Base-by-base conservation (phyloP, 2,888 invertebrate genomes). In the Protonemura montana region DNA sequence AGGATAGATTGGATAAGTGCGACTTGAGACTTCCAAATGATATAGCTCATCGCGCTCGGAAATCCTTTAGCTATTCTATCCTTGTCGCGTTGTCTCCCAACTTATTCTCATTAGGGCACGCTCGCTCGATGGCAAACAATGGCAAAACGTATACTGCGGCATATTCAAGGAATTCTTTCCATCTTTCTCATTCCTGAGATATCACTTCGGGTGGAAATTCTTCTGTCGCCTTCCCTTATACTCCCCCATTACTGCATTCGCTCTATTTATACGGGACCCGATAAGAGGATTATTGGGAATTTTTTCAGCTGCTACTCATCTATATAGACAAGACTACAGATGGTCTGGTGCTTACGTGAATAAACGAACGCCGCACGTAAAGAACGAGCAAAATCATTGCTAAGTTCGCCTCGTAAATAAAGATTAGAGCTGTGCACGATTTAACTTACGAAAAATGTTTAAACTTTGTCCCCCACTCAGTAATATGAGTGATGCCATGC, bases 21-120 rank as follows among this genome's bases (percentile, higher is more conserved):
- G 87, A 82, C 85, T 84, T 81, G 86, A 80, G 87, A 87, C 86
- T 87, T 82, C 80, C 59, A 85, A 87, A 87, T 85, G 87, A 87
- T 85, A 86, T 85, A 59, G 81, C 85, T 87, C 84, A 59, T 59
- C 21, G 59, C 59, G n/a, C n/a, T 16, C 21, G 59, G 59, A 59
- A 59, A 59, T 59, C 59, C 59, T 59, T 59, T 59, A 3, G 59
- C 85, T 87, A 87, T 87, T 86, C 86, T 35, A 84, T 59, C 41
- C 86, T 84, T 85, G 87, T 86, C 80, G 76, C 25, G 25, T 59
- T 16, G 13, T 59, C 59, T 77, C 42, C 86, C 85, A 80, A 87
- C 86, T 87, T 87, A 86, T 87, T 87, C 86, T 87, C 87, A 87
- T 87, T 86, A 87, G 87, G 81, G 29, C 28, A 30, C 35, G 29